Percentiles rank a stretch among this genome's conserved stretches.
Evolutionary conservation across 2,797 vertebrate genomes (phyloP).

Genomic region (Heterohyrax brucei): DNA sequence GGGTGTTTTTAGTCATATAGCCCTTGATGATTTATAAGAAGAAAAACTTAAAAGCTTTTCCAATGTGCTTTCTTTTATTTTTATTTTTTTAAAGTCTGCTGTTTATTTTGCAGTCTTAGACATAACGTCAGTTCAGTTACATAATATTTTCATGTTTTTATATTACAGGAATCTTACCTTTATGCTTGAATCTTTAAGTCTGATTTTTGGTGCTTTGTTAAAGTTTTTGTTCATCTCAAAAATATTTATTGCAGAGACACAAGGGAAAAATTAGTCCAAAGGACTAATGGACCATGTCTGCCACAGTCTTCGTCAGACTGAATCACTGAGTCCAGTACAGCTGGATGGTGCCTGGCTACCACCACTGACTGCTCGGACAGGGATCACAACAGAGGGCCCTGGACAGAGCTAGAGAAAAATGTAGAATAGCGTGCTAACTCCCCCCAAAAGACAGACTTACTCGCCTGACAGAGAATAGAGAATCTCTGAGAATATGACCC

Average conservation of each 20-base stretch:
- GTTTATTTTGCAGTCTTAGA: constrained; percentile 45
- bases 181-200: constrained; percentile 36
- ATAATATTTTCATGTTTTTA: constrained; percentile 34
- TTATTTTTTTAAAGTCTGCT: not conserved
- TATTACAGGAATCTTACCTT: constrained; percentile 45
- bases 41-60: constrained; percentile 41
- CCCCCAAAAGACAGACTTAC: too few relatives aligned
- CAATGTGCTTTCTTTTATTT: not conserved
- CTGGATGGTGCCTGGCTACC: too few relatives aligned
- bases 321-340: too few relatives aligned
- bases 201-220: constrained; percentile 27
- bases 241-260: constrained; percentile 2
- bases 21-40: not conserved
- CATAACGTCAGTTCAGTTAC: constrained; percentile 24
- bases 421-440: too few relatives aligned
- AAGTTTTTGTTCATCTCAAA: constrained; percentile 50
- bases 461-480: too few relatives aligned
- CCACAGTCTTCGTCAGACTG: too few relatives aligned
- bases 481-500: too few relatives aligned
- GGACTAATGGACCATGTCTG: too few relatives aligned
- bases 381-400: too few relatives aligned
- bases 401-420: too few relatives aligned
- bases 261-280: too few relatives aligned
- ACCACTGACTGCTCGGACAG: too few relatives aligned
- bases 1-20: constrained; percentile 43